Conservation (phyloP, 2,888 invertebrate genomes). For the Blera fallax region DNA sequence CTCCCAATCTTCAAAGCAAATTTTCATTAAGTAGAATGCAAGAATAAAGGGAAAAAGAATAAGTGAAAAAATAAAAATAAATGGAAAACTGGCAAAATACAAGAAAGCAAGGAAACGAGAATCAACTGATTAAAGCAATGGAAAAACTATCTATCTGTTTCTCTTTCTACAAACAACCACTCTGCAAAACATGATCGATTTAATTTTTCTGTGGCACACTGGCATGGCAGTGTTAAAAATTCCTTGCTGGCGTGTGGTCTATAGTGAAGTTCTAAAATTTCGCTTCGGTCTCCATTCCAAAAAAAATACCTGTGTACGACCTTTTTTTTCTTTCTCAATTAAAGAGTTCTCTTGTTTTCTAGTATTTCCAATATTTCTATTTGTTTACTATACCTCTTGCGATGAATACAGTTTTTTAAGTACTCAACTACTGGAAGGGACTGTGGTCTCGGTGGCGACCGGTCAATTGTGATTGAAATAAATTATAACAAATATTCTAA, state of each 20-base stretch:
- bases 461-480: constrained; percentile 9
- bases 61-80: background rate
- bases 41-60: too few relatives aligned
- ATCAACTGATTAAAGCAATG: background rate
- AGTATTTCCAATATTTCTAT: background rate
- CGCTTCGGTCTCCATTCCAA: background rate
- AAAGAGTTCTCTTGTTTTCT: background rate
- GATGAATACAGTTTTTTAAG: background rate
- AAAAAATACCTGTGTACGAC: constrained; percentile 6
- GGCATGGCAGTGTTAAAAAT: constrained; percentile 16
- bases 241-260: constrained; percentile 19
- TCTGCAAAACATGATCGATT: constrained; percentile 40
- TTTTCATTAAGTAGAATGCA: too few relatives aligned
- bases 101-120: background rate
- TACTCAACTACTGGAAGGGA: background rate
- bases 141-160: constrained; percentile 7
- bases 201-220: background rate
- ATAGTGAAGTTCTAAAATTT: background rate
- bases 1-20: too few relatives aligned
- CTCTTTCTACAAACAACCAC: constrained; percentile 26
- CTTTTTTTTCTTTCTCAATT: background rate
- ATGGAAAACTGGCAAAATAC: background rate
- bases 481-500: constrained; percentile 10
- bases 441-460: background rate
- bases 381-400: background rate